These are phyloP conservation scores for Prenolepis imparis DNA, from an alignment of 2,888 invertebrate species.

Conservation along the genomic window DNA sequence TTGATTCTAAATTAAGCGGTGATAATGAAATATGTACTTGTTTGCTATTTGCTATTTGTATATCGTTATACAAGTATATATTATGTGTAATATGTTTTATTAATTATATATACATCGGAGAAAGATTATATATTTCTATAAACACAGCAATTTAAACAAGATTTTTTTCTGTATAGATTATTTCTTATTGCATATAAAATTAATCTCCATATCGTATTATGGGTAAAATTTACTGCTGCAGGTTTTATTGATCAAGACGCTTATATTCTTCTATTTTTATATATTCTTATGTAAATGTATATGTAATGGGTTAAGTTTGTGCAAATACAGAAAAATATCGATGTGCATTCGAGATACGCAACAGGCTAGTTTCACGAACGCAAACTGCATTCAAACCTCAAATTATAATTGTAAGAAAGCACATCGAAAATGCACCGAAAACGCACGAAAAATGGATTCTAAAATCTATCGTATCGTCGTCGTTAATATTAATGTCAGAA, in stretches of 20 bases:
- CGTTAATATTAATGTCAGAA: background rate
- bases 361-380: conserved; percentile 15
- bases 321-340: conserved; percentile 24
- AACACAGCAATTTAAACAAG: background rate
- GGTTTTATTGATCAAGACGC: background rate
- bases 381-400: conserved; percentile 63
- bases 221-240: background rate
- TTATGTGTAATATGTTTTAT: background rate
- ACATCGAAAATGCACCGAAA: background rate
- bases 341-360: conserved; percentile 33
- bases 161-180: background rate
- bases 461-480: background rate
- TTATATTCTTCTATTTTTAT: background rate
- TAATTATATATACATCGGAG: background rate
- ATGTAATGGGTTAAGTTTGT: background rate
- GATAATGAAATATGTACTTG: background rate
- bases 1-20: background rate
- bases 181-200: background rate
- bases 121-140: background rate
- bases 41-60: background rate
- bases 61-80: background rate
- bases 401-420: conserved; percentile 6
- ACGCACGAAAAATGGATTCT: background rate
- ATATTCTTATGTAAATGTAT: background rate
- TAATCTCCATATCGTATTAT: background rate